These are phyloP conservation scores for Diploscapter pachys DNA, from an alignment of 1,140 invertebrate genomes.

Conservation along the genomic window DNA sequence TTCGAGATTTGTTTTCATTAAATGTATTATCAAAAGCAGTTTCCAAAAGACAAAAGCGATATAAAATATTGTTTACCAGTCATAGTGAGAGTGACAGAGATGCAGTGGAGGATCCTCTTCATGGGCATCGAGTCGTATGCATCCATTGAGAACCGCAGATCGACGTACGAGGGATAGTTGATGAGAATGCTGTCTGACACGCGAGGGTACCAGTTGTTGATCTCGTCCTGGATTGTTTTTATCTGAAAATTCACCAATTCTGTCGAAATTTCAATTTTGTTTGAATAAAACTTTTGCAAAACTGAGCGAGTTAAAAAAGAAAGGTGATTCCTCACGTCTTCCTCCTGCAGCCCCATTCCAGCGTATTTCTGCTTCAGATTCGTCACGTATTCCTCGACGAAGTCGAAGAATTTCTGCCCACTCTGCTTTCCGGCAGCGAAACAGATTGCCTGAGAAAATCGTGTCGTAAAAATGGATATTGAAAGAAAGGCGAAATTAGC, in stretches of 20 bases:
- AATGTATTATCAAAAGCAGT: no score
- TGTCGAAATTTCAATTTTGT: no score
- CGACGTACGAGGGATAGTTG: constrained; percentile 19
- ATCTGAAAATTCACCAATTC: background rate
- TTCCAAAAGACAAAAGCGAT: no score
- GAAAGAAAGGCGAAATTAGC: no score
- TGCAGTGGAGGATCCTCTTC: constrained; percentile 9
- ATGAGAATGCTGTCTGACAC: constrained; percentile 12
- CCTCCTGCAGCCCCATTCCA: background rate
- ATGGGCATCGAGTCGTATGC: constrained; percentile 20
- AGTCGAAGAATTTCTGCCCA: background rate
- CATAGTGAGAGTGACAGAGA: constrained; percentile 4
- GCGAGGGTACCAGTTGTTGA: constrained; percentile 16
- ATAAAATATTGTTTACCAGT: constrained; percentile 10
- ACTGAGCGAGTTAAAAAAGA: no score
- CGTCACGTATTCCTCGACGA: background rate
- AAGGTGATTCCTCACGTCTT: background rate
- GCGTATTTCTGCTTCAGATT: constrained; percentile 23
- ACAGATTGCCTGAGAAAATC: constrained; percentile 10
- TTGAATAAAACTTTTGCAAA: no score
- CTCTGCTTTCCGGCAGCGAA: constrained; percentile 4
- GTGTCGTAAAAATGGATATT: no score
- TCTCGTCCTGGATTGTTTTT: background rate
- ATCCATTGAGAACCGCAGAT: constrained; percentile 14
- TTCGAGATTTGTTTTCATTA: no score